Evolutionary conservation across 2,113 vertebrate species (phyloP).

Genomic region (Recurvirostra avosetta): DNA sequence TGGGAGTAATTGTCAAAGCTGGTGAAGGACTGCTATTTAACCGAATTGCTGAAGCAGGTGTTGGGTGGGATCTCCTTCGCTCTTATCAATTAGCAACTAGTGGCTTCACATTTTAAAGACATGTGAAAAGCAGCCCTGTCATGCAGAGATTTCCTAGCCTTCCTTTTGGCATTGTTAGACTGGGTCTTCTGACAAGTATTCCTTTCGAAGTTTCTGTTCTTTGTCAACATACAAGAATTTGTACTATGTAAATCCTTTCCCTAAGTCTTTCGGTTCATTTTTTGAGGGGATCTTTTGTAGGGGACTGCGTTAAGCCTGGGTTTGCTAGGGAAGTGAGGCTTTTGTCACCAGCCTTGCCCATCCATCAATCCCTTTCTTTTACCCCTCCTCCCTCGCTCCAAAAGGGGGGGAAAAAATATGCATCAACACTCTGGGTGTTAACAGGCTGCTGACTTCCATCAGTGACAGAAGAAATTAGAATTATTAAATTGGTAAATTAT

Average conservation of each 20-base stretch:
- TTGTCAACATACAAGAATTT: not conserved
- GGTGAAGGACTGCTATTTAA: conserved; percentile 68
- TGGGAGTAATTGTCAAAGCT: conserved; percentile 75
- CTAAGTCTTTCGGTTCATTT: not conserved
- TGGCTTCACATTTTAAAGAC: conserved; percentile 50
- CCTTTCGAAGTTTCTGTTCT: not conserved
- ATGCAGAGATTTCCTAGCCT: not conserved
- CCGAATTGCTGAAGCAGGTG: conserved; percentile 60
- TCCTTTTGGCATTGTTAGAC: not conserved
- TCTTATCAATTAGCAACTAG: conserved; percentile 36
- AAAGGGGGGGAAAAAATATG: not conserved
- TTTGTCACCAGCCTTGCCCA: not conserved
- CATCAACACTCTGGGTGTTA: not conserved
- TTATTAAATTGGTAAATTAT: not conserved
- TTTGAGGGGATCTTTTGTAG: not conserved
- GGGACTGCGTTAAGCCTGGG: not conserved
- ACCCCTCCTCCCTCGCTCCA: not conserved
- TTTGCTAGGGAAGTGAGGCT: not conserved
- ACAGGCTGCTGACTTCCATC: not conserved
- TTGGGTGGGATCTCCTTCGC: conserved; percentile 55
- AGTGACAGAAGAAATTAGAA: not conserved
- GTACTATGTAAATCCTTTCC: not conserved
- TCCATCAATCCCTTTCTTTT: not conserved
- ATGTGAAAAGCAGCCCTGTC: conserved; percentile 39
- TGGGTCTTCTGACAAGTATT: not conserved